Conservation (phyloP, 2,113 vertebrate species). For the Semnornis frantzii region DNA sequence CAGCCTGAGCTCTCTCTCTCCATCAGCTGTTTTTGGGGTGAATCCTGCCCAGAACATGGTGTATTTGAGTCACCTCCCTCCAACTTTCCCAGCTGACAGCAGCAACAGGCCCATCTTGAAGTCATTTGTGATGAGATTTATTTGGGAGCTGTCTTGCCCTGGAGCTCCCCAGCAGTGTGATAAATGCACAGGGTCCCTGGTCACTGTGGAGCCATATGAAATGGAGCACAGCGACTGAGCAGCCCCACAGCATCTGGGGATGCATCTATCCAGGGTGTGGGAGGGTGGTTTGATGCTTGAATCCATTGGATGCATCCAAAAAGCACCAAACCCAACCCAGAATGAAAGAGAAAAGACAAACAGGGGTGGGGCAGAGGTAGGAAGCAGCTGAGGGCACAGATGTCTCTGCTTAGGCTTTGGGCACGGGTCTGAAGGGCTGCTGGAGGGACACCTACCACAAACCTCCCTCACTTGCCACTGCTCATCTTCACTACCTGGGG, state of each 20-base stretch:
- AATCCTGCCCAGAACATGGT: not conserved
- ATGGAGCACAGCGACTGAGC: rapidly evolving
- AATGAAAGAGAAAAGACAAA: not conserved
- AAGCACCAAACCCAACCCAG: not conserved
- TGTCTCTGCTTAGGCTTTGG: not conserved
- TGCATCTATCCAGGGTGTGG: rapidly evolving
- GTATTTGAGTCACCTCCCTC: rapidly evolving
- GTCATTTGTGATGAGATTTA: not conserved
- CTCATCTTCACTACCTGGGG: not conserved
- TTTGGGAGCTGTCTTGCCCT: not conserved
- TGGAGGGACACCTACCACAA: not conserved
- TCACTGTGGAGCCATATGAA: rapidly evolving
- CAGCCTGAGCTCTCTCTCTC: not conserved
- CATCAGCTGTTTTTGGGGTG: rapidly evolving
- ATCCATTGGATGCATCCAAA: not conserved
- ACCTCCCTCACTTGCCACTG: not conserved
- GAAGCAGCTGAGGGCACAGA: not conserved
- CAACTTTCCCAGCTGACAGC: not conserved
- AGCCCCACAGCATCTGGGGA: rapidly evolving
- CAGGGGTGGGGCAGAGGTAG: rapidly evolving
- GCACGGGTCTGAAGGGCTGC: not conserved
- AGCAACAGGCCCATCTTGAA: not conserved
- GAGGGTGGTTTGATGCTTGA: not conserved
- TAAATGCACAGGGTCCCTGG: not conserved
- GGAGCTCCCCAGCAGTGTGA: not conserved